Evolutionary conservation across 1,140 invertebrate genomes (phyloP).

Genomic region (Triops cancriformis): DNA sequence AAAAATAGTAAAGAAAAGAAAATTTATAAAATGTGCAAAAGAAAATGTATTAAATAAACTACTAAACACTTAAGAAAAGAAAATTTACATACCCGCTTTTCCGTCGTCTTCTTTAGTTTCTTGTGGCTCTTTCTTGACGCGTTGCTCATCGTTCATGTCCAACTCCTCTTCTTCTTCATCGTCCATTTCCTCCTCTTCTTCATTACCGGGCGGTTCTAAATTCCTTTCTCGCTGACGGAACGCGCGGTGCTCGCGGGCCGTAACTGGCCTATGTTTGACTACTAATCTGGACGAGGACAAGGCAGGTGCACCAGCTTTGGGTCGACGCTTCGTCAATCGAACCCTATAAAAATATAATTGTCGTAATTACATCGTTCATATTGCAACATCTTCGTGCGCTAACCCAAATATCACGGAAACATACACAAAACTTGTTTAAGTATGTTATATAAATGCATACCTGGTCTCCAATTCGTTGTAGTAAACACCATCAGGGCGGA

Average conservation of each 20-base stretch:
- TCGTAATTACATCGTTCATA: slow-evolving; percentile 14
- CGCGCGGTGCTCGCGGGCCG: slow-evolving; percentile 73
- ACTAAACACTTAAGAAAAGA: no score
- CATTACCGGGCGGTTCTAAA: slow-evolving; percentile 69
- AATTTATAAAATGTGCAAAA: not conserved
- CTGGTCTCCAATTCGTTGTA: slow-evolving; percentile 96
- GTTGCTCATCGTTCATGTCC: slow-evolving; percentile 19
- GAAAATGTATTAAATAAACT: no score
- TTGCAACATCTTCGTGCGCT: not conserved
- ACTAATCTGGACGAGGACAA: slow-evolving; percentile 70
- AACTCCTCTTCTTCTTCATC: slow-evolving; percentile 35
- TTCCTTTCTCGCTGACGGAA: slow-evolving; percentile 77
- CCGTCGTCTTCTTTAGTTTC: not conserved
- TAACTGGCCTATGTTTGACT: slow-evolving; percentile 82
- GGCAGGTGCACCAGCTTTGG: slow-evolving; percentile 42
- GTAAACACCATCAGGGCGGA: slow-evolving; percentile 79
- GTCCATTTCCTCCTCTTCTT: slow-evolving; percentile 58
- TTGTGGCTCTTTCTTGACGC: not conserved
- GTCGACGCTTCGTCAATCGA: slow-evolving; percentile 76
- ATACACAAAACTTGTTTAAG: slow-evolving; percentile 18
- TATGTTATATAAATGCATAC: slow-evolving; percentile 36
- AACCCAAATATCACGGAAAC: not conserved
- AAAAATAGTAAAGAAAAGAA: not conserved
- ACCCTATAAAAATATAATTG: slow-evolving; percentile 48
- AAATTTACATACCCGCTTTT: slow-evolving; percentile 10